phyloP scores from a whole-genome alignment of 2,797 vertebrate species.

The Poecilia velifera region DNA sequence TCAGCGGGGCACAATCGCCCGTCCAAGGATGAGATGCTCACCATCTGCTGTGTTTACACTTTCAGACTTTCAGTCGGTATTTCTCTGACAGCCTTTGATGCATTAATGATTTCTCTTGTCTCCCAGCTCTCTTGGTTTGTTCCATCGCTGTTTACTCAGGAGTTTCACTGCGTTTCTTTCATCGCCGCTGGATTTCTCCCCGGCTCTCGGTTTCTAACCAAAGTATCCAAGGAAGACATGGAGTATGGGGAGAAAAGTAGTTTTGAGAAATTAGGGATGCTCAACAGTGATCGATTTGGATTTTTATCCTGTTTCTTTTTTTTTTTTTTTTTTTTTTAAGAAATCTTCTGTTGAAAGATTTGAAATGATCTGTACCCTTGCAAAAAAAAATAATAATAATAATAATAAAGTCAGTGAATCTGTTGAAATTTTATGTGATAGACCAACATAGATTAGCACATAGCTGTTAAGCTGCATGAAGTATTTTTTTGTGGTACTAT shows the following conservation, averaged over 20 bases:
- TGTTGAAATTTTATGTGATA: background rate
- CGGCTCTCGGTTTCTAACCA: conserved; percentile 51
- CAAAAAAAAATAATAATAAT: conserved; percentile 16
- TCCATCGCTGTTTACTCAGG: conserved; percentile 60
- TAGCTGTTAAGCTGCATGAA: background rate
- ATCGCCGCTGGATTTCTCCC: conserved; percentile 67
- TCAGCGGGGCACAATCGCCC: conserved; percentile 54
- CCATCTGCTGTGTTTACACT: conserved; percentile 71
- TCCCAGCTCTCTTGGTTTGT: conserved; percentile 51
- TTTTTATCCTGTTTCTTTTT: background rate
- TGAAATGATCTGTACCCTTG: conserved; percentile 17
- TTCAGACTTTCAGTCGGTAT: conserved; percentile 48
- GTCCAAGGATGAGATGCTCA: conserved; percentile 56
- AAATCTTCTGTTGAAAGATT: conserved; percentile 2
- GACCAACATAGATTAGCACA: background rate
- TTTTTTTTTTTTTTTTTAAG: background rate
- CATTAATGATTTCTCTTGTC: conserved; percentile 67
- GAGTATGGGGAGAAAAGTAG: conserved; percentile 24
- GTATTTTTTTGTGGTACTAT: too few species aligned
- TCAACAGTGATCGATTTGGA: conserved; percentile 32
- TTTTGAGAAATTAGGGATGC: conserved; percentile 45
- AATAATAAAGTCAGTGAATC: background rate
- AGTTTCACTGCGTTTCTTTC: conserved; percentile 65
- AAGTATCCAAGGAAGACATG: conserved; percentile 38
- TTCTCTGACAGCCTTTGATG: conserved; percentile 70